phyloP scores from a whole-genome alignment of 92 coral and sea anemone species.

The Actinernus sp. region DNA sequence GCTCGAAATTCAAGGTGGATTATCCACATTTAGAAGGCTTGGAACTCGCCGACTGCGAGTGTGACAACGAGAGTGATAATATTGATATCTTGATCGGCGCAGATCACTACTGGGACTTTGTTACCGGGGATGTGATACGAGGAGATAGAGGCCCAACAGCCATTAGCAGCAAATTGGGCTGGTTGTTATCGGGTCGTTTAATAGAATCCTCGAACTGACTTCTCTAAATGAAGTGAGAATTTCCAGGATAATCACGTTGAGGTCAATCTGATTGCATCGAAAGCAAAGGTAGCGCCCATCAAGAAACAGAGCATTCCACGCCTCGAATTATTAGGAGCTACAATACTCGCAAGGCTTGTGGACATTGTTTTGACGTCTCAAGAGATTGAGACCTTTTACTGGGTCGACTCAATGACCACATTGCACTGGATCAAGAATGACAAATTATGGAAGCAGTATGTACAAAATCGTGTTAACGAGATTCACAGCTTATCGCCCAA shows the following conservation, averaged over 20 bases:
- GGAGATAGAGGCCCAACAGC: no score
- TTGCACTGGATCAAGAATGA: constrained; percentile 41
- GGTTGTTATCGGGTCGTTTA: no score
- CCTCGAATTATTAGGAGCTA: constrained; percentile 12
- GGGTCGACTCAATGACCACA: constrained; percentile 48
- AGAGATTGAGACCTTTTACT: neutral
- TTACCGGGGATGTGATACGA: constrained; percentile 21
- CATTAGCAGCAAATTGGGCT: no score
- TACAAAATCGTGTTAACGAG: constrained; percentile 25
- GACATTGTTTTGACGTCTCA: neutral
- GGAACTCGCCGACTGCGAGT: no score
- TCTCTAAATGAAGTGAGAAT: no score
- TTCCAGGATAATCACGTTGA: constrained; percentile 54
- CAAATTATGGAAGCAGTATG: constrained; percentile 36
- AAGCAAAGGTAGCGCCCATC: constrained; percentile 30
- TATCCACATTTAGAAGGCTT: no score
- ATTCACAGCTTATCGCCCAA: constrained; percentile 25
- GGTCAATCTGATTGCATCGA: constrained; percentile 19
- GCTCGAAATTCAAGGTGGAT: constrained; percentile 30
- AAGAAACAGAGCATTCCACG: constrained; percentile 45
- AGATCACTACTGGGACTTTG: constrained; percentile 55
- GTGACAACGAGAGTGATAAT: neutral
- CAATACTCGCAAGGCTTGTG: neutral
- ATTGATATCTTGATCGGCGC: constrained; percentile 49
- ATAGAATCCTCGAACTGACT: no score